Base-by-base conservation (phyloP, 2,797 vertebrate species). In the Nannoperca australis region DNA sequence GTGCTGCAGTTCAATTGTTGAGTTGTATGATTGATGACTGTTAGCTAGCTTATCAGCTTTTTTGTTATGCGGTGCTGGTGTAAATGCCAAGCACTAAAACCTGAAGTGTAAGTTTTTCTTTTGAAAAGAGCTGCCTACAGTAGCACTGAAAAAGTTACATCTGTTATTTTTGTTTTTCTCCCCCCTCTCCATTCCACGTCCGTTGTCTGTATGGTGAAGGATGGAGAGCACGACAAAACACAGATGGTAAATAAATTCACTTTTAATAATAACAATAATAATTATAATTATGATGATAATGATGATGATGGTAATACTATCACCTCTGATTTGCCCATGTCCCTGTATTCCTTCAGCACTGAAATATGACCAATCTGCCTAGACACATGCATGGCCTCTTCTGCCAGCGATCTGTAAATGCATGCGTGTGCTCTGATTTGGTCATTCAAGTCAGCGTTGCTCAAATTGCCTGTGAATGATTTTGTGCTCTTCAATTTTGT, bases 191-290 rank as follows among this genome's bases (percentile, higher is more conserved):
- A 89, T 93, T 91, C 90, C 93, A 85, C 60, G 93, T 88, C 93
- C 89, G 78, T 92, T 94, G 90, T 94, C 87, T 92, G 86, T 91
- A 83, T 94, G 94, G 78, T 93, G 95, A 95, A 96, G 95, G 95
- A 94, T 95, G 95, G 95, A 94, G 95, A 94, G 95, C 95, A 74
- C 93, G 94, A 77, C 95, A 96, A 95, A 96, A 95, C 94, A 92
- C 94, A 83, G 94, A 96, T 95, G 95, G 94, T 96, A 96, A 96
- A 95, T 95, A 95, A 94, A 93, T 70, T 72, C 82, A 93, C 88
- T 88, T 94, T 95, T 84, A 91, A 93, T 94, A 90, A 90, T 83
- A 70, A 83, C 54, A 73, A 81, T 14, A 68, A 85, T 71, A 22
- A 69, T 53, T 34, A 79, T 68, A 2, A 74, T 62, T 6, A 79